Base-by-base conservation (phyloP, 2,888 invertebrate species). In the Phengaris alcon region DNA sequence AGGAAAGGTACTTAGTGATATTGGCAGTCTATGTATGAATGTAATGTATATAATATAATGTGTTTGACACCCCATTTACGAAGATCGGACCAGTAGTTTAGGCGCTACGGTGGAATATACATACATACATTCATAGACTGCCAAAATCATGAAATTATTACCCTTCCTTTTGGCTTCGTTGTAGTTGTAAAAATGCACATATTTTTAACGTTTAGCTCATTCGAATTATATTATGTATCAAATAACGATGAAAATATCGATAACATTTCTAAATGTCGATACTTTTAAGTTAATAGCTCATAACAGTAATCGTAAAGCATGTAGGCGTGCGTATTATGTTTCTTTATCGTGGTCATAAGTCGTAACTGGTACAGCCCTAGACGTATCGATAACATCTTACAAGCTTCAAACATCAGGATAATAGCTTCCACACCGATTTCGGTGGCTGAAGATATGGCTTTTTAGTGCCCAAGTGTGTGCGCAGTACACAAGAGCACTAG, bases 261-360 rank as follows among this genome's bases (percentile, higher is more conserved):
- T 54, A 44, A 68, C 12, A 52, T 10, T 52, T 52, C 10, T 52
- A 46, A 46, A 68, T 68, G 54, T 72, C 72, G 72, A 72, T 72
- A 72, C 12, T 35, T 72, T 52, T 13, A 52, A 15, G 48, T 48
- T 59, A 64, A 52, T 52, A 72, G 22, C 51, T 72, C 72, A 22
- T 72, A 54, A 72, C 52, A 52, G 52, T 72, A 22, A 54, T 54
- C 51, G 70, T 15, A 54, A 35, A 72, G 12, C 13, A 70, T 13
- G 72, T 72, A 44, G 54, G 72, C 54, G 72, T 51, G 15, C 54
- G 48, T 54, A 72, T 72, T 35, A 72, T 54, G 54, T 72, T 72
- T 35, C 22, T 52, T 35, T 70, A 70, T 51, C 70, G 48, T 70
- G 70, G 70, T 70, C 70, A 72, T 72, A 54, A 52, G 35, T 22